Evolutionary conservation across 2,888 invertebrate species (phyloP).

Genomic region (Drosophila monieri): DNA sequence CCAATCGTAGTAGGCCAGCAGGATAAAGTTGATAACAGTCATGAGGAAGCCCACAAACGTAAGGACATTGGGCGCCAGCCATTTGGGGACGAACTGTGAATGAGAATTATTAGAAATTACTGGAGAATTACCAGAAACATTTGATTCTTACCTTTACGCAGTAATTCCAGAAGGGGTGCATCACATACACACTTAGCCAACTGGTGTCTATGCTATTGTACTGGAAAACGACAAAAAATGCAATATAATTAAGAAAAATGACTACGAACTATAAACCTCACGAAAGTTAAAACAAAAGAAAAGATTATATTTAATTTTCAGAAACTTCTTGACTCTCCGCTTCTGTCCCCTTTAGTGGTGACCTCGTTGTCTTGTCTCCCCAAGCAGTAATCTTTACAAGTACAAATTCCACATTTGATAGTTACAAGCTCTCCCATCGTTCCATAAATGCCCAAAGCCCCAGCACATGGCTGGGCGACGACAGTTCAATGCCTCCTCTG

Average conservation of each 20-base stretch:
- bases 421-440: conserved; percentile 27
- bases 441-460: not conserved
- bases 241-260: no score
- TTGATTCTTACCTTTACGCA: conserved; percentile 92
- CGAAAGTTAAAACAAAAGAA: not conserved
- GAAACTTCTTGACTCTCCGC: not conserved
- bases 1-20: conserved; percentile 95
- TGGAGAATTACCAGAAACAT: no score
- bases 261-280: no score
- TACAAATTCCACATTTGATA: conserved; percentile 65
- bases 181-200: conserved; percentile 97
- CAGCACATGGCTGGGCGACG: conserved; percentile 48
- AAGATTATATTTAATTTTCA: not conserved
- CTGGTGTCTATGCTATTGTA: conserved; percentile 98
- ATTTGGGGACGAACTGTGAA: conserved; percentile 94
- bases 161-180: conserved; percentile 99
- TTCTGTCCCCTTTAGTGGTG: not conserved
- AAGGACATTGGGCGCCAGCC: conserved; percentile 98
- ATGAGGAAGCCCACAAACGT: conserved; percentile 97
- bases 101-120: no score
- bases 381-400: conserved; percentile 56
- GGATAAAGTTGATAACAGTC: conserved; percentile 92
- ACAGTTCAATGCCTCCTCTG: conserved; percentile 65
- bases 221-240: conserved; percentile 86
- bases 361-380: not conserved